Evolutionary conservation across 2,113 vertebrate genomes (phyloP).

Genomic region (Nicator chloris): DNA sequence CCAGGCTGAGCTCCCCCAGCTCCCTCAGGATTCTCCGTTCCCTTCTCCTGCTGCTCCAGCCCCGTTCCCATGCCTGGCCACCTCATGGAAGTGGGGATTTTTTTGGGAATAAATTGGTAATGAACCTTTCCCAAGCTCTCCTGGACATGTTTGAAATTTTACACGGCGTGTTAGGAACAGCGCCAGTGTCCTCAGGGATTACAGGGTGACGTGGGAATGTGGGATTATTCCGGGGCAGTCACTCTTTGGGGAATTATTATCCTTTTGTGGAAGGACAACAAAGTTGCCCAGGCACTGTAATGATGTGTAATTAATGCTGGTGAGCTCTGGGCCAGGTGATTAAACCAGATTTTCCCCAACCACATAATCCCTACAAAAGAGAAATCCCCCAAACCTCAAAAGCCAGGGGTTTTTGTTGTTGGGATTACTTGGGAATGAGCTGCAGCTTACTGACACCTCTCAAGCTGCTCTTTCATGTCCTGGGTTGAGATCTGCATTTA

Average conservation of each 20-base stretch:
- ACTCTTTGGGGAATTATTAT: not conserved
- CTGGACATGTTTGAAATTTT: not conserved
- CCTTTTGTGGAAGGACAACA: not conserved
- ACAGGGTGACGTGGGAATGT: fast-evolving
- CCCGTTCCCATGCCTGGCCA: not conserved
- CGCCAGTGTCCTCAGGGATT: fast-evolving
- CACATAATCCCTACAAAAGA: not conserved
- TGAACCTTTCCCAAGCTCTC: not conserved
- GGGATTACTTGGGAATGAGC: not conserved
- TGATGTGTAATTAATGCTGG: not conserved
- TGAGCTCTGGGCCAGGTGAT: not conserved
- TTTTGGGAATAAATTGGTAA: fast-evolving
- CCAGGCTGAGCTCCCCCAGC: not conserved
- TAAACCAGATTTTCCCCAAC: not conserved
- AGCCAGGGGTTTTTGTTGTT: not conserved
- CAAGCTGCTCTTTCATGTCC: not conserved
- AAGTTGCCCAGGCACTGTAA: not conserved
- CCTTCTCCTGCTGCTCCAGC: not conserved
- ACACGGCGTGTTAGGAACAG: fast-evolving
- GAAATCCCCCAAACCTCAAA: not conserved
- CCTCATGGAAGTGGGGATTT: not conserved
- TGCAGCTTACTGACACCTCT: not conserved
- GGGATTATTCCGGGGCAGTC: not conserved
- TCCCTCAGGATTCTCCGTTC: not conserved
- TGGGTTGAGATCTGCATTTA: not conserved